Conservation (phyloP, 1,140 invertebrate genomes). For the Cyphomyrmex costatus region DNA sequence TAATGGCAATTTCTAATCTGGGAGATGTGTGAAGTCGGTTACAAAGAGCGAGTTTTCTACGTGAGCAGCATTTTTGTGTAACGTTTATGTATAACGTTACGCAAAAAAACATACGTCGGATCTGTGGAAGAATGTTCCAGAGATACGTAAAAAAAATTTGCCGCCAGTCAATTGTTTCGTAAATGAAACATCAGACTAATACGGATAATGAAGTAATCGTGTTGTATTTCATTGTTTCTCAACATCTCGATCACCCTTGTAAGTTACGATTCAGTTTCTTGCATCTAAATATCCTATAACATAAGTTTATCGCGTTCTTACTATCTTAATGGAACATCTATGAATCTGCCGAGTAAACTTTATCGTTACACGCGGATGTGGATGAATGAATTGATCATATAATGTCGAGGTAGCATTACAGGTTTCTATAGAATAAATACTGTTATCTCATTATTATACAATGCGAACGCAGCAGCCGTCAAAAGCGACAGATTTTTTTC, state of each 20-base stretch:
- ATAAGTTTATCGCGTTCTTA: slow-evolving; percentile 9
- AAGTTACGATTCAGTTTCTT: slow-evolving; percentile 7
- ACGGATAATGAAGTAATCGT: neutral
- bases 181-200: neutral
- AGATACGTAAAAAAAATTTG: neutral
- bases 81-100: neutral
- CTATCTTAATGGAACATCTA: slow-evolving; percentile 19
- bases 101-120: too few species aligned
- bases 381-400: slow-evolving; percentile 16
- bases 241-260: neutral
- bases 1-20: slow-evolving; percentile 65
- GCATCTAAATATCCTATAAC: neutral
- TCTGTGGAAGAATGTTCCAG: neutral
- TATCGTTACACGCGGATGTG: slow-evolving; percentile 16
- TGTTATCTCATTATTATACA: slow-evolving; percentile 39
- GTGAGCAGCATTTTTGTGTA: slow-evolving; percentile 1
- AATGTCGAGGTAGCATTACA: slow-evolving; percentile 9
- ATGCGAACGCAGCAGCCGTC: neutral
- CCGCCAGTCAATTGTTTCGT: neutral
- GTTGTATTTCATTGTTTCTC: neutral
- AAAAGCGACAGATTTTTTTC: slow-evolving; percentile 49
- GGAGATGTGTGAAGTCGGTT: slow-evolving; percentile 42
- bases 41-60: slow-evolving; percentile 11
- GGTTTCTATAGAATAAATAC: slow-evolving; percentile 11
- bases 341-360: slow-evolving; percentile 9